phyloP scores from a whole-genome alignment of 2,888 invertebrate genomes.

The Trachelus iudaicus region DNA sequence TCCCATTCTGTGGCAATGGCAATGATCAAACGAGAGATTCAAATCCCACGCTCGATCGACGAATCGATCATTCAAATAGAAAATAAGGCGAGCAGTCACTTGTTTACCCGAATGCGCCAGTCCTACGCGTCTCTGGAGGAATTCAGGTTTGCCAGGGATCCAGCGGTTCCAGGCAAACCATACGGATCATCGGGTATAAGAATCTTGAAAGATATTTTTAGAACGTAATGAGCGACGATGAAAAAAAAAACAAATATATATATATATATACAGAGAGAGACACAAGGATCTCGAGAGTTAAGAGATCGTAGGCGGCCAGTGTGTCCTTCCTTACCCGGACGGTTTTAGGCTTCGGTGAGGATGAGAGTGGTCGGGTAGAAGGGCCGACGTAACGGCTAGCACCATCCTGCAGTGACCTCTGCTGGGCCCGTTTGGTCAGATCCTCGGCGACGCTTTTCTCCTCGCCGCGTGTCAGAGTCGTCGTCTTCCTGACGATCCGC shows the following conservation, averaged over 20 bases:
- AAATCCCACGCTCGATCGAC: neutral
- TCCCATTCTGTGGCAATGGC: neutral
- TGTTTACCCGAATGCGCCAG: neutral
- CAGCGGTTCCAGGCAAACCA: neutral
- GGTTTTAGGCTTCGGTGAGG: constrained; percentile 75
- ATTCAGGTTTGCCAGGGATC: neutral
- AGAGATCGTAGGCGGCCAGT: neutral
- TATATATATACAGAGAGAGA: no score
- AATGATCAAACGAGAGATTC: neutral
- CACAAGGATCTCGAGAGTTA: neutral
- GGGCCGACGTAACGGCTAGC: neutral
- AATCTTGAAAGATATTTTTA: neutral
- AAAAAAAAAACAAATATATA: neutral
- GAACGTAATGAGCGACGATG: neutral
- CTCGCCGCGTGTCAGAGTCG: constrained; percentile 87
- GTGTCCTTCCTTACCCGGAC: constrained; percentile 76
- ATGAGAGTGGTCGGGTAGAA: constrained; percentile 67
- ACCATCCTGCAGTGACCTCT: constrained; percentile 70
- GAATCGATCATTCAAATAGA: neutral
- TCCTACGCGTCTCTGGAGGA: neutral
- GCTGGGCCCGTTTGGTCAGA: constrained; percentile 70
- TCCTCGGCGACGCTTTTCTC: constrained; percentile 81
- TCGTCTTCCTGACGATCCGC: constrained; percentile 87
- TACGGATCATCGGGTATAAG: neutral
- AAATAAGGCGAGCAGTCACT: neutral